A percentile compares a stretch with the other conserved stretches of the same genome.
Conservation (phyloP, 1,140 invertebrate species). For the Pseudomyrmex flavicornis region DNA sequence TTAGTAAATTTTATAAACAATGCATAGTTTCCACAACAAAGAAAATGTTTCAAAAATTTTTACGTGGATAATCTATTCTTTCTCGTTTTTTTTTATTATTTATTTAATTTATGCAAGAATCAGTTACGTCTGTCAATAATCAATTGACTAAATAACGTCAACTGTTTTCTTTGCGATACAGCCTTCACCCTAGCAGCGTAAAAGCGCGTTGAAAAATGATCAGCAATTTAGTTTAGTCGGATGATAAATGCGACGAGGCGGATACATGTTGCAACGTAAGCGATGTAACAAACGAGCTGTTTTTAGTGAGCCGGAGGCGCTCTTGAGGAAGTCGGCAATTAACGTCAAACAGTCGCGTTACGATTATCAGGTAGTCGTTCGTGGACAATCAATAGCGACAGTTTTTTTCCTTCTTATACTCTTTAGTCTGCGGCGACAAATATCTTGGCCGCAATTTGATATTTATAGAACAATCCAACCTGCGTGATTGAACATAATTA, state of each 20-base stretch:
- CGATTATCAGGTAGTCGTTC: slow-evolving; percentile 51
- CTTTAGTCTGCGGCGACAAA: slow-evolving; percentile 20
- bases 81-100: not conserved
- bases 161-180: slow-evolving; percentile 14
- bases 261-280: slow-evolving; percentile 34
- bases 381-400: slow-evolving; percentile 53
- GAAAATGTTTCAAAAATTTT: not conserved
- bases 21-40: not conserved
- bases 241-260: slow-evolving; percentile 50
- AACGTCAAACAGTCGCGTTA: slow-evolving; percentile 53
- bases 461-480: slow-evolving; percentile 58
- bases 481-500: slow-evolving; percentile 49
- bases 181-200: slow-evolving; percentile 19
- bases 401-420: not conserved
- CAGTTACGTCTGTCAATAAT: slow-evolving; percentile 44
- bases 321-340: slow-evolving; percentile 48
- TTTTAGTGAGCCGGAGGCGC: slow-evolving; percentile 33
- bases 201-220: slow-evolving; percentile 55
- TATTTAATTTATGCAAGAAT: slow-evolving; percentile 19
- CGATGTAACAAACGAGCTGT: slow-evolving; percentile 42
- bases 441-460: slow-evolving; percentile 40
- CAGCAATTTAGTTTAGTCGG: slow-evolving; percentile 44
- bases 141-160: slow-evolving; percentile 24
- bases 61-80: not conserved
- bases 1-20: not conserved